A percentile compares a stretch with the other conserved stretches of the same genome.
Conservation (phyloP, 2,888 invertebrate species). For the Diaperis boleti region DNA sequence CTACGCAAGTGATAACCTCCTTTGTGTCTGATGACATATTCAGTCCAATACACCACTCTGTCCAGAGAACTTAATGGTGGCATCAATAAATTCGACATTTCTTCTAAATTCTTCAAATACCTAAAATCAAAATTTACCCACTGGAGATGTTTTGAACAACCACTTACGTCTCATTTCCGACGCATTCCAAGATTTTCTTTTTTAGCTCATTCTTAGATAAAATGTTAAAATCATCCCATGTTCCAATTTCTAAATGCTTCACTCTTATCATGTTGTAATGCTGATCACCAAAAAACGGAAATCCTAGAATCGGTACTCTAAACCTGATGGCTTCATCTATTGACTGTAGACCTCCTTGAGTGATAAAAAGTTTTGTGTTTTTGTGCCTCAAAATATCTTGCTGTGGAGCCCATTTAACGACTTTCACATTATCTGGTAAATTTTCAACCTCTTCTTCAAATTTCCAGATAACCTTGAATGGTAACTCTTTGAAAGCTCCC, state of each 20-base stretch:
- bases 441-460: constrained; percentile 17
- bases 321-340: constrained; percentile 62
- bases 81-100: constrained; percentile 9
- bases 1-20: constrained; percentile 52
- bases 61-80: constrained; percentile 40
- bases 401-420: constrained; percentile 36
- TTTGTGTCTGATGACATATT: constrained; percentile 54
- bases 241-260: constrained; percentile 40
- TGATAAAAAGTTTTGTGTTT: constrained; percentile 44
- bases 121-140: constrained; percentile 12
- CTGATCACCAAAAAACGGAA: constrained; percentile 62
- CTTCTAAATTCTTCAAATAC: constrained; percentile 21
- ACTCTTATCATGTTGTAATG: constrained; percentile 23
- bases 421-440: constrained; percentile 29
- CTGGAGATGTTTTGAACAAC: background rate
- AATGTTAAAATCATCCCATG: constrained; percentile 45
- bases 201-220: constrained; percentile 44
- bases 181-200: constrained; percentile 8
- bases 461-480: constrained; percentile 41
- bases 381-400: constrained; percentile 38
- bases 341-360: constrained; percentile 57
- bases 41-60: constrained; percentile 56
- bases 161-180: constrained; percentile 20
- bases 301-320: constrained; percentile 61
- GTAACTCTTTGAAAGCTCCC: constrained; percentile 33